Base-by-base conservation (phyloP, 2,888 invertebrate genomes). In the Agriopis marginaria region DNA sequence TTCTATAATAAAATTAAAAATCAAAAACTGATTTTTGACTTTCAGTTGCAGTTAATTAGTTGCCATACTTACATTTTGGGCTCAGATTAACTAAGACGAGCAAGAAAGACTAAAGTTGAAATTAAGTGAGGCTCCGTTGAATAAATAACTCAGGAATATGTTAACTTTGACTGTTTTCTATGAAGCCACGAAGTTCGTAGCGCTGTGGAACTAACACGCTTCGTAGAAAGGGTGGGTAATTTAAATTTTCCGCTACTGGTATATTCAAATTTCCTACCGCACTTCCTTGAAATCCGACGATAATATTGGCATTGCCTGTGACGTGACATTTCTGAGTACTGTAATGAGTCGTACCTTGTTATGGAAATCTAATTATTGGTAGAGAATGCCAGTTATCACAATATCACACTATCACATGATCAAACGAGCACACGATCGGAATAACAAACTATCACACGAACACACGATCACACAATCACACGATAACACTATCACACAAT, bases 111-210 rank as follows among this genome's bases (percentile, higher is more conserved):
- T 54, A 61, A 72, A 72, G 68, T 72, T 72, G 11, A 63, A 72
- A 72, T 68, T 68, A 69, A 69, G 61, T 54, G 11, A 47, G 47
- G 66, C 66, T 69, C 45, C 62, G 58, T 55, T 62, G 69, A 69
- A 72, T 72, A 69, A 63, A 69, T 72, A 69, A 72, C 62, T 51
- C 7, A 53, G 64, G 62, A 63, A 45, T 51, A 63, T 66, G 58
- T 66, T 59, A 70, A 62, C 56, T 70, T 63, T 49, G 69, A 62
- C 45, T 63, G 58, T 63, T 70, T 66, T 70, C 62, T 72, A 66
- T 63, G 63, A 63, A 55, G 64, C 56, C 64, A 47, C 64, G 53
- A 64, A 64, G 47, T 69, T 69, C 32, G 68, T 17, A 50, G 54
- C 63, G 56, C 11, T 45, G 58, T 17, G n/a, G 47, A 61, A 61